Percentiles rank a stretch among this genome's conserved stretches.
These are phyloP conservation scores for Oceanites oceanicus DNA, from an alignment of 2,113 vertebrate genomes.

Conservation along the genomic window DNA sequence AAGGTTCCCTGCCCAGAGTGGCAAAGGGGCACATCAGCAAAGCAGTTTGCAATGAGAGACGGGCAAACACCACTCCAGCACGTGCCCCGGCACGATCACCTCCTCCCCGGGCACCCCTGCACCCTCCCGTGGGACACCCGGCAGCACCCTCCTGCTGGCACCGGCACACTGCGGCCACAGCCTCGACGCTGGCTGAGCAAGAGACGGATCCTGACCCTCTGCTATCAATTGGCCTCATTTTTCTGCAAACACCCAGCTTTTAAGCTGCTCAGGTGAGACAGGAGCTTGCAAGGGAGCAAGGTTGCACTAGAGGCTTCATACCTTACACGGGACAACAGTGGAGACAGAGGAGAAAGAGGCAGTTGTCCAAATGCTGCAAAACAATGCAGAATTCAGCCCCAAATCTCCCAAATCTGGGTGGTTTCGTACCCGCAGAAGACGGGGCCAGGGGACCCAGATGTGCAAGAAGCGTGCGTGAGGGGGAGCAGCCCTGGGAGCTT, in stretches of 20 bases:
- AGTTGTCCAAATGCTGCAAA: not conserved
- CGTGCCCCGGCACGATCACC: accelerated
- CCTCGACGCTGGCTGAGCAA: not conserved
- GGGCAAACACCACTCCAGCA: not conserved
- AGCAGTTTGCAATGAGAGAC: not conserved
- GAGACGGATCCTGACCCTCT: not conserved
- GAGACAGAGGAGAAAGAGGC: too few species aligned
- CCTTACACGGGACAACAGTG: not conserved
- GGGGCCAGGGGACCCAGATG: not conserved
- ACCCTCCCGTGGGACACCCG: not conserved
- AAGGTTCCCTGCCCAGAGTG: not conserved
- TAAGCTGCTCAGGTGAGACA: not conserved
- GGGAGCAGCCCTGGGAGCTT: not conserved
- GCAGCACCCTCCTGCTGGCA: not conserved
- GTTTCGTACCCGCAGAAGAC: not conserved
- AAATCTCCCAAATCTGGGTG: not conserved
- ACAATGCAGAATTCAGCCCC: not conserved
- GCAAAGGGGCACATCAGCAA: too few species aligned
- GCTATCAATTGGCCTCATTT: accelerated
- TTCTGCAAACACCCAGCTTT: not conserved
- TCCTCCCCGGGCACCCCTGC: not conserved
- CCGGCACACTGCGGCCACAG: accelerated
- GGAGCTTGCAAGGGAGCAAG: not conserved
- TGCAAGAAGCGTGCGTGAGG: not conserved
- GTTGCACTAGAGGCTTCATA: not conserved